Evolutionary conservation across 2,113 vertebrate genomes (phyloP).

Genomic region (Xyrauchen texanus): DNA sequence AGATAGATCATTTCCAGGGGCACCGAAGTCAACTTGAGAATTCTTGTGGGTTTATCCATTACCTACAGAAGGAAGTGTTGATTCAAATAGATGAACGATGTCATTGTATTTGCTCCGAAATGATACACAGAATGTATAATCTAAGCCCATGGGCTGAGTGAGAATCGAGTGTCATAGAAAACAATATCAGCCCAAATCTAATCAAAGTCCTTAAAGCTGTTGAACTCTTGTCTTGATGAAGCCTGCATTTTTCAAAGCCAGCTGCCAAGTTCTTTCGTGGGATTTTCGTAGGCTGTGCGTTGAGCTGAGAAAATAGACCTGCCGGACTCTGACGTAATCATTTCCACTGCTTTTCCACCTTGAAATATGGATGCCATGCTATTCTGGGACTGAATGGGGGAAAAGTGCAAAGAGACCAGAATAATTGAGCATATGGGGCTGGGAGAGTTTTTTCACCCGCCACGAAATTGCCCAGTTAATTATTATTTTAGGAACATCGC

Average conservation of each 20-base stretch:
- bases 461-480: conserved; percentile 51
- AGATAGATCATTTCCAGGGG: conserved; percentile 53
- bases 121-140: conserved; percentile 40
- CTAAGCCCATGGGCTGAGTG: conserved; percentile 41
- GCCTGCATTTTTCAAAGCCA: conserved; percentile 24
- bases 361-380: conserved; percentile 58
- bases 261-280: conserved; percentile 40
- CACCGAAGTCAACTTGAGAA: conserved; percentile 46
- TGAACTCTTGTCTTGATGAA: conserved; percentile 27
- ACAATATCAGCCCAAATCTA: conserved; percentile 27
- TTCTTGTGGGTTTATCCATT: conserved; percentile 53
- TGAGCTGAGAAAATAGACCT: conserved; percentile 43
- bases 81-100: conserved; percentile 52
- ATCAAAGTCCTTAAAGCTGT: conserved; percentile 36
- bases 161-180: conserved; percentile 39
- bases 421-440: conserved; percentile 56
- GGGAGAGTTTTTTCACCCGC: conserved; percentile 38
- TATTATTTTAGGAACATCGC: conserved; percentile 59
- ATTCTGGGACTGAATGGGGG: conserved; percentile 53
- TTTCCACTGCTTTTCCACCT: conserved; percentile 50
- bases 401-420: conserved; percentile 54
- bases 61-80: conserved; percentile 39
- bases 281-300: conserved; percentile 22
- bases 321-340: conserved; percentile 45
- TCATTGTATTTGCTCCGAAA: conserved; percentile 55